These are phyloP conservation scores for Andrena hattorfiana DNA, from an alignment of 2,888 invertebrate species.

Conservation along the genomic window DNA sequence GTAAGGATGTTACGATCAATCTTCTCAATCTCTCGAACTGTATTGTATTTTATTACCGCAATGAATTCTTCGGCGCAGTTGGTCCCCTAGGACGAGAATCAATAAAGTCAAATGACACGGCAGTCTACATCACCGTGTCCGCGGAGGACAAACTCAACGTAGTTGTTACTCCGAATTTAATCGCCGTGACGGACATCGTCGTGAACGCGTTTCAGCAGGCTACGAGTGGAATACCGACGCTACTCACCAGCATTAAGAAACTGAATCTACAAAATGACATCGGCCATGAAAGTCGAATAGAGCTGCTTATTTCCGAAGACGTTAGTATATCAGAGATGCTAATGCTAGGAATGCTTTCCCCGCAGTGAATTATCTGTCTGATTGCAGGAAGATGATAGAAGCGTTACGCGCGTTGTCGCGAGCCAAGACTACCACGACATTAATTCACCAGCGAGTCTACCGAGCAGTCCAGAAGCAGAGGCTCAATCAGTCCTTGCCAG, in stretches of 20 bases:
- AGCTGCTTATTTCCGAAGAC: constrained; percentile 78
- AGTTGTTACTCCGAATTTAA: constrained; percentile 89
- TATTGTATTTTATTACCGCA: constrained; percentile 57
- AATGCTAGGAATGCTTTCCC: background rate
- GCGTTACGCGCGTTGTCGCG: constrained; percentile 66
- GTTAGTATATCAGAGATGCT: constrained; percentile 63
- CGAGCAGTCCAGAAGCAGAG: constrained; percentile 78
- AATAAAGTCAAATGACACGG: constrained; percentile 77
- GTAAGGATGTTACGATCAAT: constrained; percentile 29
- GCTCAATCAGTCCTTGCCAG: constrained; percentile 57
- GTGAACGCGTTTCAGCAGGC: constrained; percentile 84
- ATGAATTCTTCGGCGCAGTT: constrained; percentile 54
- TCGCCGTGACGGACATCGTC: constrained; percentile 87
- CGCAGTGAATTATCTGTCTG: background rate
- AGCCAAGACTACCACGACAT: constrained; percentile 66
- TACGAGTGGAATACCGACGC: constrained; percentile 78
- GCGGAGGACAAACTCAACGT: constrained; percentile 89
- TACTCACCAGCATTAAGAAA: constrained; percentile 75
- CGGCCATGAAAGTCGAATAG: constrained; percentile 82
- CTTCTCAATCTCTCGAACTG: background rate
- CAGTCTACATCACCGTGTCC: constrained; percentile 90
- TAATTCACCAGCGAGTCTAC: constrained; percentile 72
- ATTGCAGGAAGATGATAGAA: constrained; percentile 69
- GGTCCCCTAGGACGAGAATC: constrained; percentile 62
- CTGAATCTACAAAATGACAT: constrained; percentile 88